Conservation (phyloP, 2,888 invertebrate species). For the Ptychoptera albimana region DNA sequence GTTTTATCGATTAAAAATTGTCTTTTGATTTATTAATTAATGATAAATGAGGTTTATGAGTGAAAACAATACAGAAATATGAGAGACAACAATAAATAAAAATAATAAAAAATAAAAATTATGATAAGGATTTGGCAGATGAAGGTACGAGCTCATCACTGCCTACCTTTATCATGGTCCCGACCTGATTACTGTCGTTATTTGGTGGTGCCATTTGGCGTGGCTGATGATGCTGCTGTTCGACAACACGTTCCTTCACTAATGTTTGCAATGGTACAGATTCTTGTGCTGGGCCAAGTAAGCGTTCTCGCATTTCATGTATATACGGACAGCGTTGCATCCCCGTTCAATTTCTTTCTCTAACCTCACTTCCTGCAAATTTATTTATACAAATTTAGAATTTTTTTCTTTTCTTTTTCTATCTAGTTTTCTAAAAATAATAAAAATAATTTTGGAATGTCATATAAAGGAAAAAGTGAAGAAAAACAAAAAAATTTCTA, state of each 20-base stretch:
- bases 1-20: neutral
- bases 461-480: no score
- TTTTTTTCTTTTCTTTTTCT: neutral
- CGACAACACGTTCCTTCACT: constrained; percentile 34
- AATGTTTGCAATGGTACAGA: constrained; percentile 46
- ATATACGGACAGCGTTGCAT: constrained; percentile 67
- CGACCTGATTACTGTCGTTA: constrained; percentile 54
- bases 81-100: neutral
- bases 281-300: constrained; percentile 57
- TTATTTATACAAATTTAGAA: neutral
- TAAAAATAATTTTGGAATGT: no score
- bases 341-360: constrained; percentile 15
- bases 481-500: no score
- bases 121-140: neutral
- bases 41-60: neutral
- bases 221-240: constrained; percentile 15
- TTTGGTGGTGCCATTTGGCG: constrained; percentile 26
- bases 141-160: constrained; percentile 21
- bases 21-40: neutral
- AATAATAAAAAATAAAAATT: neutral
- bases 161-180: constrained; percentile 76
- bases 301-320: constrained; percentile 86
- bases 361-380: neutral
- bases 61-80: neutral
- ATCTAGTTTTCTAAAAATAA: no score